Evolutionary conservation across 2,888 invertebrate species (phyloP), one percentile per base, ranked within the genome.

Genomic region (Cheilosia scutellata): DNA sequence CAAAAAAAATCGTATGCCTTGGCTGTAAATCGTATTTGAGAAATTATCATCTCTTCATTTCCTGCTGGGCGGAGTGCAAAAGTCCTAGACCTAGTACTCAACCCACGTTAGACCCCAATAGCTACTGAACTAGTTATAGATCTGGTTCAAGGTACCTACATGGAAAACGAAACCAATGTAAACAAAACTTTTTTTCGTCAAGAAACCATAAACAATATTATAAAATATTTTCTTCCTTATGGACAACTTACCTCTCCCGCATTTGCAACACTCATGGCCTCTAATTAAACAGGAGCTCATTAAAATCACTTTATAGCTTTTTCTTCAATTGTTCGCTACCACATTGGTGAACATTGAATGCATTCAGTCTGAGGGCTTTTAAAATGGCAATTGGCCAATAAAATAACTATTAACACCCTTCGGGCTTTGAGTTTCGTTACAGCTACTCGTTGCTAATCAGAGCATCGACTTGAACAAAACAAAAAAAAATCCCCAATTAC

Each of bases 321-420:
- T 37, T 25, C 25, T n/a, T 31, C 11, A 47, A 37, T 37, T 49
- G 27, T 53, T 62, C 16, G 55, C 55, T 44, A 13, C 51, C 20
- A 47, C 44, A 51, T 72, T 51, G 60, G 60, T 51, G 44, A 47
- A 25, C 55, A 33, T 47, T 31, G 27, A 27, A 27, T n/a, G 55
- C 65, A 40, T 49, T 42, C n/a, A 66, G 11, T 25, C 49, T 16
- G 7, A 20, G 66, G 49, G 66, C 27, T 13, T 4, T 51, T 11
- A 40, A 75, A 68, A 31, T 20, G 4, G 16, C 55, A 47, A 75
- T 55, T 70, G 57, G 49, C 33, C 62, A 74, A 57, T 75, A 70
- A 70, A 75, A 70, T 44, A 51, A 42, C 47, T 40, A 42, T 71
- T 58, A 71, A 70, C 70, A 70, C 76, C 65, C 76, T 60, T 76